Evolutionary conservation across 2,797 vertebrate species (phyloP).

Genomic region (Neosalanx taihuensis): DNA sequence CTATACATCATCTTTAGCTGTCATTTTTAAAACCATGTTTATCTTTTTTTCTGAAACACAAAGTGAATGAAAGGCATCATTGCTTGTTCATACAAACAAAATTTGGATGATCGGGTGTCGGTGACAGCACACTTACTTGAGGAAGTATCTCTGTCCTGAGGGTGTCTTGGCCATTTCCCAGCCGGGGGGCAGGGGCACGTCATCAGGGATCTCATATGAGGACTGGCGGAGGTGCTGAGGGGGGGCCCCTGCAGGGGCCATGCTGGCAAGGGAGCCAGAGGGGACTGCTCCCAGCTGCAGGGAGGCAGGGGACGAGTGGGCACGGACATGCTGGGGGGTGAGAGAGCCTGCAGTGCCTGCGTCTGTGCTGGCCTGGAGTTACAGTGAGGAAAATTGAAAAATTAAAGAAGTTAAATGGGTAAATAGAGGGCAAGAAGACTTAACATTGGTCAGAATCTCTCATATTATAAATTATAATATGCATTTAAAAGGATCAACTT

Average conservation of each 20-base stretch:
- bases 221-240: constrained; percentile 94
- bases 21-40: background rate
- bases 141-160: constrained; percentile 97
- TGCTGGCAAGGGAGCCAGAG: constrained; percentile 79
- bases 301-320: constrained; percentile 96
- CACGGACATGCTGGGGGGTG: constrained; percentile 93
- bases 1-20: background rate
- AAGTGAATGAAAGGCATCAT: background rate
- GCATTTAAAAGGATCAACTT: background rate
- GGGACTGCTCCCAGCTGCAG: constrained; percentile 88
- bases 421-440: background rate
- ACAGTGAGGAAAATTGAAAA: too few relatives aligned
- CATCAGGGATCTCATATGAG: constrained; percentile 95
- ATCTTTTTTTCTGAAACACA: background rate
- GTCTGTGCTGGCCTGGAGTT: constrained; percentile 87
- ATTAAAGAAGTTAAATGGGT: background rate
- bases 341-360: constrained; percentile 86
- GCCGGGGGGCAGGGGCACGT: constrained; percentile 89
- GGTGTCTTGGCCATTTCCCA: constrained; percentile 99
- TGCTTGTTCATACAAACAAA: background rate
- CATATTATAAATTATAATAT: background rate
- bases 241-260: constrained; percentile 76
- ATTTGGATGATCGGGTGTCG: constrained; percentile 3
- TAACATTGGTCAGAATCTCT: background rate
- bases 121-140: constrained; percentile 84